phyloP scores from a whole-genome alignment of 2,888 invertebrate genomes.

The Lithosia quadra region DNA sequence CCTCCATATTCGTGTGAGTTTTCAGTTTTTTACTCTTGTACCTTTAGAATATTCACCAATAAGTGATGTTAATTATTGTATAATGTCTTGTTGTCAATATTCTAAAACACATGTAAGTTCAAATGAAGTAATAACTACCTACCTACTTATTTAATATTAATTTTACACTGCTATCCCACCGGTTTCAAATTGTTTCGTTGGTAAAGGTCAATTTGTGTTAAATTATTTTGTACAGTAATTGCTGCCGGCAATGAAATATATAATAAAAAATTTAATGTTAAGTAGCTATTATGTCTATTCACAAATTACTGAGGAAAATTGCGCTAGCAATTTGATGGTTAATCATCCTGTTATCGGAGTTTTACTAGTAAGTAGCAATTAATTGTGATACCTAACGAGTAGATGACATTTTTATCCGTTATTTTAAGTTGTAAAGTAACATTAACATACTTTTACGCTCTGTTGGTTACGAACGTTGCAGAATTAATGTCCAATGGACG shows the following conservation, averaged over 20 bases:
- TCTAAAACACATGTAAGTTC: not conserved
- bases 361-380: constrained; percentile 56
- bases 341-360: constrained; percentile 51
- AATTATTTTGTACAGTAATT: constrained; percentile 45
- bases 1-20: constrained; percentile 74
- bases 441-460: constrained; percentile 76
- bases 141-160: constrained; percentile 12
- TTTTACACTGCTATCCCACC: constrained; percentile 21
- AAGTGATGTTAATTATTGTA: constrained; percentile 7
- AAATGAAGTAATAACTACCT: constrained; percentile 7
- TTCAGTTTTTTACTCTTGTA: constrained; percentile 22
- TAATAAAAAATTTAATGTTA: constrained; percentile 14
- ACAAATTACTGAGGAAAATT: constrained; percentile 11
- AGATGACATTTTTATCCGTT: constrained; percentile 63
- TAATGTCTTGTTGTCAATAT: not conserved
- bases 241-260: constrained; percentile 39
- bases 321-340: constrained; percentile 42
- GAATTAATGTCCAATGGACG: constrained; percentile 70
- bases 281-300: constrained; percentile 13
- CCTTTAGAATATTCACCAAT: not conserved
- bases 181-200: constrained; percentile 31
- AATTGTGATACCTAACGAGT: constrained; percentile 46
- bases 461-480: constrained; percentile 69
- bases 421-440: constrained; percentile 63
- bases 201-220: constrained; percentile 47